Evolutionary conservation across 2,797 vertebrate species (phyloP).

Genomic region (Karalla daura): DNA sequence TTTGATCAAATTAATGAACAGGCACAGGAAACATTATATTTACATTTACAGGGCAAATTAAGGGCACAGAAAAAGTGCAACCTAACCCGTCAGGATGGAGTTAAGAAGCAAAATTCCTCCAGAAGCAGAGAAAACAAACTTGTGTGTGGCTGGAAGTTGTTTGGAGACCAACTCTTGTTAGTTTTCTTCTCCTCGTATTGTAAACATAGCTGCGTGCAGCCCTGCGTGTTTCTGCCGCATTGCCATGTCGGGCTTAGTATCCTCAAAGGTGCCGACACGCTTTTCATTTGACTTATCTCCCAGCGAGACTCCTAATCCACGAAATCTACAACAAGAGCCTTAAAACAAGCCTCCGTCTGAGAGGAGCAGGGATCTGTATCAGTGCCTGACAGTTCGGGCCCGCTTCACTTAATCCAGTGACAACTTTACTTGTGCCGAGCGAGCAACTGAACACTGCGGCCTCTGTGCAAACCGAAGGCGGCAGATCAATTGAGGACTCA

Average conservation of each 20-base stretch:
- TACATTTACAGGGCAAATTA: too few relatives aligned
- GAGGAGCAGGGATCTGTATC: conserved; percentile 48
- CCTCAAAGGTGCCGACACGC: conserved; percentile 52
- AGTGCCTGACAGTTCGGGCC: conserved; percentile 46
- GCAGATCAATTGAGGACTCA: conserved; percentile 8
- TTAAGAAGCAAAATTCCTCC: too few relatives aligned
- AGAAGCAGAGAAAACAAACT: background rate
- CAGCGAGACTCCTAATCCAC: conserved; percentile 69
- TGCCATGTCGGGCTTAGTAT: conserved; percentile 39
- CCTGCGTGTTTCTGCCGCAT: conserved; percentile 43
- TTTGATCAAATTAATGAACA: too few relatives aligned
- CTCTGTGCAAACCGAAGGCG: conserved; percentile 27
- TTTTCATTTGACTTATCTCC: conserved; percentile 70
- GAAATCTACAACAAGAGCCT: conserved; percentile 69
- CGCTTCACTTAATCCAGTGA: conserved; percentile 55
- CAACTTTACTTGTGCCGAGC: conserved; percentile 44
- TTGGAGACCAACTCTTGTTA: conserved; percentile 15
- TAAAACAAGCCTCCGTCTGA: conserved; percentile 56
- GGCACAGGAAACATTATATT: too few relatives aligned
- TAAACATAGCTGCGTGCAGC: conserved; percentile 19
- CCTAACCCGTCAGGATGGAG: too few relatives aligned
- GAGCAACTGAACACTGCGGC: conserved; percentile 34
- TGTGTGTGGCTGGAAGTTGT: background rate
- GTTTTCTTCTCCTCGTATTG: conserved; percentile 21
- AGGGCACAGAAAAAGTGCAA: too few relatives aligned